These are phyloP conservation scores for Anneissia japonica DNA, from an alignment of 35 echinoderm and acorn worm species.

Conservation along the genomic window DNA sequence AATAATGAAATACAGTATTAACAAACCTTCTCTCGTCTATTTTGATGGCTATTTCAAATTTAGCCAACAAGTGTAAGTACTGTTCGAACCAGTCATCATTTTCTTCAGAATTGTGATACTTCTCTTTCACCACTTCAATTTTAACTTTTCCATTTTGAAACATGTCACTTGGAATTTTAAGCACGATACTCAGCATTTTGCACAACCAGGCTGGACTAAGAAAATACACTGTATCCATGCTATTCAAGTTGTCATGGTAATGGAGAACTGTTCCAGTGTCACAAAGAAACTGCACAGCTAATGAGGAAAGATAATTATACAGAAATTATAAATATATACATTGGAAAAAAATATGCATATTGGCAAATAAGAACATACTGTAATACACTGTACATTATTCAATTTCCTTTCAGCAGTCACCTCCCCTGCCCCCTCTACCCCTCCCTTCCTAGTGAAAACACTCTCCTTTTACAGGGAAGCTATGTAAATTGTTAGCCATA, in stretches of 20 bases:
- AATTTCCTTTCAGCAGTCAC: no score
- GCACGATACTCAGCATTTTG: not conserved
- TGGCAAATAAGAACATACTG: no score
- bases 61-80: not conserved
- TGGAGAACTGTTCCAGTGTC: not conserved
- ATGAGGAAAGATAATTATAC: not conserved
- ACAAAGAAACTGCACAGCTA: not conserved
- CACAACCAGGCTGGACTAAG: not conserved
- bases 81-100: not conserved
- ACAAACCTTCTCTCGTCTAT: not conserved
- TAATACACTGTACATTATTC: no score
- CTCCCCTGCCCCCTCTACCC: no score
- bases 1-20: no score
- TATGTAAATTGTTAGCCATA: no score
- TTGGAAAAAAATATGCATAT: no score
- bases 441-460: no score
- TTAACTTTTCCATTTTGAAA: not conserved
- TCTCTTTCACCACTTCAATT: not conserved
- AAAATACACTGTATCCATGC: not conserved
- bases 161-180: not conserved
- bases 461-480: no score
- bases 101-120: not conserved
- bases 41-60: not conserved
- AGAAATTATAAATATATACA: no score
- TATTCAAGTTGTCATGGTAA: not conserved